These are phyloP conservation scores for Hycleus phaleratus DNA, from an alignment of 1,140 invertebrate species.

Conservation along the genomic window DNA sequence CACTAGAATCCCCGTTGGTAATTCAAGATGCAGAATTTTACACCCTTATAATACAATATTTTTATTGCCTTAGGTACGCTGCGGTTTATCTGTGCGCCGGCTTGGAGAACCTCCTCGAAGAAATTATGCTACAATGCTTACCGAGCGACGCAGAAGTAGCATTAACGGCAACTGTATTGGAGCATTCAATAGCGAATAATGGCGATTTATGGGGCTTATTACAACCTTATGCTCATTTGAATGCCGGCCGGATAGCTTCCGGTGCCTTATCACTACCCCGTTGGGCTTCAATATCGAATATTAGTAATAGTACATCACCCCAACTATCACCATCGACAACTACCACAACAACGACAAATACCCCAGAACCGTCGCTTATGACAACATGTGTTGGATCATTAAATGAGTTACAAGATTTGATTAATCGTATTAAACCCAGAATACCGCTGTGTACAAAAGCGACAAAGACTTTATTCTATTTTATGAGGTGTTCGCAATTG, in stretches of 20 bases:
- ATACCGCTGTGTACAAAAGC: conserved; percentile 58
- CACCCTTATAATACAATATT: conserved; percentile 2
- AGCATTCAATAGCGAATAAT: conserved; percentile 78
- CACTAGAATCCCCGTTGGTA: no score
- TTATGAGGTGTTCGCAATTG: conserved; percentile 82
- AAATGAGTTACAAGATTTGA: conserved; percentile 65
- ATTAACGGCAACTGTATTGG: conserved; percentile 67
- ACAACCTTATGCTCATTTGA: conserved; percentile 83
- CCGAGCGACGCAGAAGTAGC: conserved; percentile 57
- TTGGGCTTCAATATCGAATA: conserved; percentile 74
- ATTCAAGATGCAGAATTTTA: no score
- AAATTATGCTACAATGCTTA: conserved; percentile 70
- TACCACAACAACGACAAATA: conserved; percentile 37
- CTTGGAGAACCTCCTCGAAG: conserved; percentile 81
- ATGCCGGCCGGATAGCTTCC: conserved; percentile 76
- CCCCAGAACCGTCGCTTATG: conserved; percentile 62
- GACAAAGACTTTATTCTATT: conserved; percentile 75
- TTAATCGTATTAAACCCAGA: conserved; percentile 51
- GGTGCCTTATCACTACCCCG: conserved; percentile 74
- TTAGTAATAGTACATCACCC: conserved; percentile 40
- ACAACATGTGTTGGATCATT: conserved; percentile 83
- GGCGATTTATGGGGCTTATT: conserved; percentile 82
- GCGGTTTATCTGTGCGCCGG: conserved; percentile 83
- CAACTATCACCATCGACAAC: conserved; percentile 32
- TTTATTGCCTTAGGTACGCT: conserved; percentile 52